Evolutionary conservation across 37 sponge, comb jelly and placozoan species (phyloP), one percentile per base, ranked within the genome.

Genomic region (Eunapius fragilis): DNA sequence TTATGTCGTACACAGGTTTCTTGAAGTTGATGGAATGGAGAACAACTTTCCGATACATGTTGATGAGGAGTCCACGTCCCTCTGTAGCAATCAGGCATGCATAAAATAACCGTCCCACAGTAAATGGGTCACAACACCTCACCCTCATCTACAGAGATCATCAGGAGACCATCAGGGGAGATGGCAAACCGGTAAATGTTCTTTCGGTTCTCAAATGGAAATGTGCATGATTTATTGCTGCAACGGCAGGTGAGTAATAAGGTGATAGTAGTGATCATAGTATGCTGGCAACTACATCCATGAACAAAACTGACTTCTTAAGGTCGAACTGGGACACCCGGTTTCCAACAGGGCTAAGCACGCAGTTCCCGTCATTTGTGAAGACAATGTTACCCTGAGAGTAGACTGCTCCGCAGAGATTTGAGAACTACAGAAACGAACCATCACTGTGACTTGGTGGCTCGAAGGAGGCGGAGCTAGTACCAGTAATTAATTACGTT

Each of bases 271-370:
- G 67, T 79, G 26, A 11, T 25, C 3, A 41, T 37, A n/a, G n/a
- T n/a, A n/a, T n/a, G n/a, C n/a, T n/a, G n/a, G 27, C 12, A 38
- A 25, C 26, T 14, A 38, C 79, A 13, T 31, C 6, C 3, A n/a
- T n/a, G n/a, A 25, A 3, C 28, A 19, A n/a, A n/a, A 78, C 91
- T 73, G 17, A 93, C 96, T 92, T 95, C 74, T 95, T 99, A 47
- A 99, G 85, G 80, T 99, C 99, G 79, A 99, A 99, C 68, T 87
- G 89, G 5, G 99, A 96, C 26, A 99, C 83, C 28, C 97, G 89
- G 82, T 94, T 99, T 10, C 99, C 99, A 31, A 99, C 99, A 13
- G 99, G 99, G 83, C 96, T 99, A 82, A 93, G 75, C 2, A 99
- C 86, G 38, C 83, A 80, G 79, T 91, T 89, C 25, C 93, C 95